A percentile compares a stretch with the other conserved stretches of the same genome.
These are phyloP conservation scores for Aleadryas rufinucha DNA, from an alignment of 2,113 vertebrate species.

Conservation along the genomic window DNA sequence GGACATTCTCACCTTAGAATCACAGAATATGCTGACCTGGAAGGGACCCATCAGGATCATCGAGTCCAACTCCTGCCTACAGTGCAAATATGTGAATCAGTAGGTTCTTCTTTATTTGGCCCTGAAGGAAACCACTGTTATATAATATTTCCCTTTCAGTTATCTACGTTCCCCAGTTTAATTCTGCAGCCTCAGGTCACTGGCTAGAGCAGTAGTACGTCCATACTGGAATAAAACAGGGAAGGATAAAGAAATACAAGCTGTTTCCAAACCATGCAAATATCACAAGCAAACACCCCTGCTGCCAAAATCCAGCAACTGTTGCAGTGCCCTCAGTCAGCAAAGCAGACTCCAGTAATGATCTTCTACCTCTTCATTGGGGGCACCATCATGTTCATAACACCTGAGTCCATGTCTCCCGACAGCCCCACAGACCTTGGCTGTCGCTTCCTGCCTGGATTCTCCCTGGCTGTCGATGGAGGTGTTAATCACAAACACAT, in stretches of 20 bases:
- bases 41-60: not conserved
- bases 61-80: not conserved
- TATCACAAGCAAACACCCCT: not conserved
- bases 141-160: not conserved
- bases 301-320: not conserved
- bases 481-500: not conserved
- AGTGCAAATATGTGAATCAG: not conserved
- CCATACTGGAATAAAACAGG: not conserved
- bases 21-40: not conserved
- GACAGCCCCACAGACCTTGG: not conserved
- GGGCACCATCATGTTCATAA: not conserved
- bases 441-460: not conserved
- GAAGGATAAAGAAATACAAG: not conserved
- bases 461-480: not conserved
- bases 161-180: not conserved
- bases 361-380: not conserved
- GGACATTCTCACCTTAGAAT: not conserved
- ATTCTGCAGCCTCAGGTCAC: not conserved
- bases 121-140: not conserved
- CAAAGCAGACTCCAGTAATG: not conserved
- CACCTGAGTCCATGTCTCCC: not conserved
- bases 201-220: not conserved
- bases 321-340: not conserved
- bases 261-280: not conserved
- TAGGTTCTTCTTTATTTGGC: not conserved